Base-by-base conservation (phyloP, 2,113 vertebrate species). In the Pseudolaguvia tuberculata region DNA sequence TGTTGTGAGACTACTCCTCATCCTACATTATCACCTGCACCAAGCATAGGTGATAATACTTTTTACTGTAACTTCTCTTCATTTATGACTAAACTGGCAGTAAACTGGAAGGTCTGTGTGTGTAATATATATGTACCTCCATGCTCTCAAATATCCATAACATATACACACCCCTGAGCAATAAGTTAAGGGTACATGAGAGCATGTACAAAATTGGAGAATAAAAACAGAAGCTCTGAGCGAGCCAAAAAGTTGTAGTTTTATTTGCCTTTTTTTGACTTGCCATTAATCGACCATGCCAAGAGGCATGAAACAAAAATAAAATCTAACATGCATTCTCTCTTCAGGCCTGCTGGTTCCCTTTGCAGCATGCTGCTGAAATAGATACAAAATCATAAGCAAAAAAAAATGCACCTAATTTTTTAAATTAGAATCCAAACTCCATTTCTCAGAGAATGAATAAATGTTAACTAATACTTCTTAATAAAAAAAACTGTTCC, bases 261-360 rank as follows among this genome's bases (percentile, higher is more conserved):
- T 42, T 35, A 35, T 8, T 48, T 48, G 48, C 42, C 17, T 47
- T 66, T 66, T 23, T 66, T 66, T 25, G 45, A 66, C 63, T 48
- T 66, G 23, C 14, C 63, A 66, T 66, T 50, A 47, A 66, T 66
- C 15, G 45, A 66, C 45, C 13, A 25, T 45, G 39, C 21, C 63
- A 66, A 27, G 45, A 42, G 63, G 63, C 42, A 66, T 66, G 45
- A 66, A 15, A 27, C 14, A n/a, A 66, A 66, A 66, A 45, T 63
- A 15, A 65, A 65, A 21, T 42, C 15, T 66, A 14, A 48, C 39
- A 45, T 47, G 39, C 21, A 63, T 17, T 25, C 23, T 27, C 45
- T 48, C 23, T 9, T 15, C 27, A 8, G 45, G 63, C 63, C 23
- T 66, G 63, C 23, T 48, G 15, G 15, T 48, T 27, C 23, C 45